Conservation (phyloP, 2,113 vertebrate species). For the Dolichallabes microphthalmus region DNA sequence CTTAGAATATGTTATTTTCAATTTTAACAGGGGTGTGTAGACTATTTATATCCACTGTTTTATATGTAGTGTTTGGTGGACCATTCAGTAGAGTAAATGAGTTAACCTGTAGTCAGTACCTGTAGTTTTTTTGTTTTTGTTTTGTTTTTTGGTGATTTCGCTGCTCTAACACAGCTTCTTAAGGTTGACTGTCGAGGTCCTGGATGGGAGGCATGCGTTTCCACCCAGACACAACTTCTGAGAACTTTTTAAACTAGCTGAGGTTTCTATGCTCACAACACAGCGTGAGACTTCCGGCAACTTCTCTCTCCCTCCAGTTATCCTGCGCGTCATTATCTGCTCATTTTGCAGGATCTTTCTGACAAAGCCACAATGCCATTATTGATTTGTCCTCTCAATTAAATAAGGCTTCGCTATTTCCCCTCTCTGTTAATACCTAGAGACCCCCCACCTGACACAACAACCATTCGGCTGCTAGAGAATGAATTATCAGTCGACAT, state of each 20-base stretch:
- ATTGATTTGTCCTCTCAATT: slow-evolving; percentile 82
- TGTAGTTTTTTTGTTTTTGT: background rate
- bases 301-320: slow-evolving; percentile 47
- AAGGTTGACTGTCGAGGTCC: background rate
- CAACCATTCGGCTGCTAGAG: slow-evolving; percentile 72
- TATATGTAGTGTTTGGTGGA: background rate
- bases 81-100: background rate
- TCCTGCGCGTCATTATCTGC: slow-evolving; percentile 66
- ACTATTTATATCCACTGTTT: background rate
- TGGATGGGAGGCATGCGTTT: background rate
- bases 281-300: slow-evolving; percentile 37
- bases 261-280: background rate
- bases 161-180: background rate
- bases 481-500: slow-evolving; percentile 75
- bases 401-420: slow-evolving; percentile 77
- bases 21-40: background rate
- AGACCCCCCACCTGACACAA: slow-evolving; percentile 79
- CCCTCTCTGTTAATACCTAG: slow-evolving; percentile 74
- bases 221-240: background rate
- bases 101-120: background rate
- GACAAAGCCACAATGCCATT: slow-evolving; percentile 71
- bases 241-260: background rate
- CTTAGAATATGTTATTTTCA: background rate
- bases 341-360: slow-evolving; percentile 72
- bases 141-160: background rate